These are phyloP conservation scores for Polia nebulosa DNA, from an alignment of 2,888 invertebrate species.

Conservation along the genomic window DNA sequence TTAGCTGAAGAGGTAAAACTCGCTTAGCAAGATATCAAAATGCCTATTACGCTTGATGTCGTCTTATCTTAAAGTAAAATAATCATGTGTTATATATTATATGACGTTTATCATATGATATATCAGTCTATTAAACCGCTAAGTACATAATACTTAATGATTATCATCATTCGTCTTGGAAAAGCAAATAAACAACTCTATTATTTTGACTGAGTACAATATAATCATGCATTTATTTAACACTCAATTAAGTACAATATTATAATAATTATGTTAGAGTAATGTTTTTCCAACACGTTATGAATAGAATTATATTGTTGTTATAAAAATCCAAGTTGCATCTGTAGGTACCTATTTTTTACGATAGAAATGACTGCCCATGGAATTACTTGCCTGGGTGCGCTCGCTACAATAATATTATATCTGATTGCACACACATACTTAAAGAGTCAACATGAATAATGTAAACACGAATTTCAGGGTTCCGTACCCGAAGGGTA, in stretches of 20 bases:
- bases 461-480: no score
- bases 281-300: background rate
- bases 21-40: background rate
- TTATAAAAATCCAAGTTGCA: background rate
- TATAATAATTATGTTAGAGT: slow-evolving; percentile 8
- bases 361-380: no score
- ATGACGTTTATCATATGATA: slow-evolving; percentile 42
- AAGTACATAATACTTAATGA: slow-evolving; percentile 21
- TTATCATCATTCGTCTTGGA: slow-evolving; percentile 11
- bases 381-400: background rate
- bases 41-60: slow-evolving; percentile 4
- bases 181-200: slow-evolving; percentile 37
- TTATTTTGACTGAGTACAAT: background rate
- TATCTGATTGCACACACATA: no score
- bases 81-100: slow-evolving; percentile 19
- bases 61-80: slow-evolving; percentile 35
- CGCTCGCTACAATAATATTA: background rate
- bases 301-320: slow-evolving; percentile 7
- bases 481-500: no score
- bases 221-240: background rate
- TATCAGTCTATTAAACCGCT: slow-evolving; percentile 32
- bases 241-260: background rate
- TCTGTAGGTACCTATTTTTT: background rate
- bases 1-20: no score
- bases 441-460: no score